Conservation (phyloP, 2,888 invertebrate genomes). For the Creontiades dilutus region DNA sequence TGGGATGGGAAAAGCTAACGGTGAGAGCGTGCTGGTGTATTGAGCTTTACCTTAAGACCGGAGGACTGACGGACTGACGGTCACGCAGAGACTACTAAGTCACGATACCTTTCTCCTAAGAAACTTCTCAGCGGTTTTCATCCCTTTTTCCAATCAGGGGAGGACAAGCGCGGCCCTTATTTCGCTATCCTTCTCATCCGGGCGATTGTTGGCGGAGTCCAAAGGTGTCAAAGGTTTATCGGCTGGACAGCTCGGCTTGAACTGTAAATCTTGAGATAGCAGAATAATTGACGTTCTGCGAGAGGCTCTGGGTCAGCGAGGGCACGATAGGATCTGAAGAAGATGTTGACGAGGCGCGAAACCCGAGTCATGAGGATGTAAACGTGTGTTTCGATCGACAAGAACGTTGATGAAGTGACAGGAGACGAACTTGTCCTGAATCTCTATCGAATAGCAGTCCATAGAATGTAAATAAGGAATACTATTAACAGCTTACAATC, state of each 20-base stretch:
- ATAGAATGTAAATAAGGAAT: background rate
- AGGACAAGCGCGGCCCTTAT: conserved; percentile 24
- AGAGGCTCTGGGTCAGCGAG: background rate
- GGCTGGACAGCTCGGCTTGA: background rate
- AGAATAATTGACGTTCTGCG: conserved; percentile 22
- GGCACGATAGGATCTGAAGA: background rate
- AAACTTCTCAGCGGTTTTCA: conserved; percentile 8
- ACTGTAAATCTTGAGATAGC: conserved; percentile 38
- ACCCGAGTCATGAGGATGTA: background rate
- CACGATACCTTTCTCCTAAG: conserved; percentile 23
- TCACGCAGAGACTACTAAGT: conserved; percentile 39
- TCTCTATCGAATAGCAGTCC: background rate
- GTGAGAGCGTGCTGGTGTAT: conserved; percentile 37
- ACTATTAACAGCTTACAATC: no score
- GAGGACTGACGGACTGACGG: conserved; percentile 24
- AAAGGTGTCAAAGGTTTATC: conserved; percentile 27
- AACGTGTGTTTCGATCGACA: background rate
- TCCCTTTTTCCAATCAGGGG: conserved; percentile 32
- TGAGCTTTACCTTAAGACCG: conserved; percentile 26
- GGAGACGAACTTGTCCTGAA: background rate
- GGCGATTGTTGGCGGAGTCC: background rate
- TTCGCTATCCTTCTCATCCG: background rate
- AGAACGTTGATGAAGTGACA: background rate
- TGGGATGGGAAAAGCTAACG: conserved; percentile 27
- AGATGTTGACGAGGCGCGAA: conserved; percentile 22